These are phyloP conservation scores for Caerostris darwini DNA, from an alignment of 1,140 invertebrate genomes.

Conservation along the genomic window DNA sequence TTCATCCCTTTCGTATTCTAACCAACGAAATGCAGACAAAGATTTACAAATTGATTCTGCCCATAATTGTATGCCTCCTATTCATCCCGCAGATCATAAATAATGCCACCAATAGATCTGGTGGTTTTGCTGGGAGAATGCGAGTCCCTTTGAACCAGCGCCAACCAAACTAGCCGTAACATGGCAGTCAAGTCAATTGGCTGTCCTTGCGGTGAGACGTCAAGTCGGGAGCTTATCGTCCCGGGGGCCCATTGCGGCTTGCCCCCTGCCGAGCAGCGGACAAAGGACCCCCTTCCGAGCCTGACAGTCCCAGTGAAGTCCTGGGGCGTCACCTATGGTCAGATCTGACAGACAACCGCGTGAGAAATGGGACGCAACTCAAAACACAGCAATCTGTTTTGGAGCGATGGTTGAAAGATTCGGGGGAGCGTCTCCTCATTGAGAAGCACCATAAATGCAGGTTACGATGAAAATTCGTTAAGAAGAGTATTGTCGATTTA, in stretches of 20 bases:
- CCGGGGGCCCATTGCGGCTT: conserved; percentile 59
- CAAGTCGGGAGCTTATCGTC: conserved; percentile 54
- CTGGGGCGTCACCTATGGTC: conserved; percentile 71
- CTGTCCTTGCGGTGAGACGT: conserved; percentile 60
- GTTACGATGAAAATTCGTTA: not conserved
- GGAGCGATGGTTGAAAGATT: not conserved
- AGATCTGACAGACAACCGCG: conserved; percentile 75
- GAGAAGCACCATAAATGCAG: not conserved
- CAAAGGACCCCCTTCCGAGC: conserved; percentile 64
- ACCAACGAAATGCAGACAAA: not conserved
- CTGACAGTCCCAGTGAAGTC: conserved; percentile 72
- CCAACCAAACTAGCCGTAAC: conserved; percentile 47
- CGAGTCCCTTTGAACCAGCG: conserved; percentile 15
- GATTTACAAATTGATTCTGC: conserved; percentile 3
- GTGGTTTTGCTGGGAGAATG: not conserved
- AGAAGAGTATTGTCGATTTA: not conserved
- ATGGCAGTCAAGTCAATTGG: conserved; percentile 58
- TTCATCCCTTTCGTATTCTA: not conserved
- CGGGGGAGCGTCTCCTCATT: conserved; percentile 3
- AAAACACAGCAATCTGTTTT: conserved; percentile 74
- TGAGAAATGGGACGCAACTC: conserved; percentile 73
- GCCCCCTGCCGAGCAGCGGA: conserved; percentile 24
- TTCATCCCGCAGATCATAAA: not conserved
- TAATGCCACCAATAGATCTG: conserved; percentile 26
- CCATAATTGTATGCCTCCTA: conserved; percentile 16